These are phyloP conservation scores for Lasiurus cinereus DNA, from an alignment of 2,113 vertebrate species.

Conservation along the genomic window DNA sequence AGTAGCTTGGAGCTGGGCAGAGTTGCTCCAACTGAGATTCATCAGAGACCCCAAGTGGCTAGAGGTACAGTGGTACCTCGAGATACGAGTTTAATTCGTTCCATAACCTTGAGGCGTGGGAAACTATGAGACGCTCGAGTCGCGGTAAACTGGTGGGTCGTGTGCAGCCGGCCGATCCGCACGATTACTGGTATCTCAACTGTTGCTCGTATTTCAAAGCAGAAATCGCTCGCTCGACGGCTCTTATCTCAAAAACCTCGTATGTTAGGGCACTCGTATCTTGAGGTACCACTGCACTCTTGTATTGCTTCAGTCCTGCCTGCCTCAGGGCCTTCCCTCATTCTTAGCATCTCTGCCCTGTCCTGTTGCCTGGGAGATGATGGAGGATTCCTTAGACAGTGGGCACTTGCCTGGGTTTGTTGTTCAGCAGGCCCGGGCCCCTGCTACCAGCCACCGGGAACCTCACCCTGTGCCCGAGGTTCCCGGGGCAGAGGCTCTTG, in stretches of 20 bases:
- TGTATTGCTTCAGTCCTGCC: neutral
- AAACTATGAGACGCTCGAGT: no score
- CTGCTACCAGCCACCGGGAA: rapidly evolving
- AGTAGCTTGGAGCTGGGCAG: neutral
- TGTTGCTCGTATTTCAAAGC: no score
- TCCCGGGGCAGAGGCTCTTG: neutral
- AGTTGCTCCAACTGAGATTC: neutral
- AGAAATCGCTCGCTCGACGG: no score
- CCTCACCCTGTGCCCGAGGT: neutral
- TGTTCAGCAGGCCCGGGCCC: neutral
- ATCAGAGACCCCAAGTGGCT: neutral
- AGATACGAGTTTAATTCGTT: no score
- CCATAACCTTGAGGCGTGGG: no score
- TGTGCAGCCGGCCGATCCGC: no score
- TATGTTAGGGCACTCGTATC: no score
- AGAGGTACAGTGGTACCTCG: neutral
- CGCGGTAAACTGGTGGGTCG: no score
- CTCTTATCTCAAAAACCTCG: no score
- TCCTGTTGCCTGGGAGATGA: neutral
- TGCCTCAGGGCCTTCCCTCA: neutral
- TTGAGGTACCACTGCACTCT: neutral
- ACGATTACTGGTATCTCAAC: no score
- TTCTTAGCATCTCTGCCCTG: neutral
- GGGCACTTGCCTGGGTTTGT: neutral
- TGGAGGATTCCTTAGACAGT: neutral